Evolutionary conservation across 2,888 invertebrate species (phyloP).

Genomic region (Lepeophtheirus nordmannii): DNA sequence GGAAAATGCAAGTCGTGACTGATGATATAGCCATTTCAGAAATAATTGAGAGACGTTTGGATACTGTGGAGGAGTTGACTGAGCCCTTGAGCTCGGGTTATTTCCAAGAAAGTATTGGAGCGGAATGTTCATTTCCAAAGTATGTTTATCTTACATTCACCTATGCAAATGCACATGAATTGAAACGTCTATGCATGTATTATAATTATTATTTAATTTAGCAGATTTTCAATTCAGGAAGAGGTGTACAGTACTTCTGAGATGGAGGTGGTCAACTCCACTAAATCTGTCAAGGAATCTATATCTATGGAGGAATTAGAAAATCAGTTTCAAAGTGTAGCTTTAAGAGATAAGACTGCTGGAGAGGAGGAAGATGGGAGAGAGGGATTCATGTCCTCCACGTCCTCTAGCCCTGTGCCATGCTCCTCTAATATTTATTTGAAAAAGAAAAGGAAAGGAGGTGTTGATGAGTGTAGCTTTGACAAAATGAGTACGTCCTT

Average conservation of each 20-base stretch:
- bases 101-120: background rate
- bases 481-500: too few species aligned
- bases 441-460: too few species aligned
- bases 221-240: constrained; percentile 9
- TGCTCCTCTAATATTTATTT: too few species aligned
- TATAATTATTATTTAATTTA: background rate
- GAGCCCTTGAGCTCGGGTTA: constrained; percentile 8
- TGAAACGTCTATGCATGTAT: background rate
- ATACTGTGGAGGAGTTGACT: constrained; percentile 19
- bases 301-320: background rate
- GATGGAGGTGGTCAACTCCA: constrained; percentile 6
- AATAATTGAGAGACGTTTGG: background rate
- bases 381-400: background rate
- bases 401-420: background rate
- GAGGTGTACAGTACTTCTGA: constrained; percentile 16
- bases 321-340: background rate
- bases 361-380: background rate
- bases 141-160: background rate
- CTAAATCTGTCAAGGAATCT: background rate
- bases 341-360: background rate
- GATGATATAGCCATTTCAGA: background rate
- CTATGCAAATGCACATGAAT: background rate
- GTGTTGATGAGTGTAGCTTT: too few species aligned
- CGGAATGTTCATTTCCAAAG: background rate
- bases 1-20: background rate